Evolutionary conservation across 2,113 vertebrate species (phyloP), one percentile per base, ranked within the genome.

Genomic region (Charadrius vociferus): DNA sequence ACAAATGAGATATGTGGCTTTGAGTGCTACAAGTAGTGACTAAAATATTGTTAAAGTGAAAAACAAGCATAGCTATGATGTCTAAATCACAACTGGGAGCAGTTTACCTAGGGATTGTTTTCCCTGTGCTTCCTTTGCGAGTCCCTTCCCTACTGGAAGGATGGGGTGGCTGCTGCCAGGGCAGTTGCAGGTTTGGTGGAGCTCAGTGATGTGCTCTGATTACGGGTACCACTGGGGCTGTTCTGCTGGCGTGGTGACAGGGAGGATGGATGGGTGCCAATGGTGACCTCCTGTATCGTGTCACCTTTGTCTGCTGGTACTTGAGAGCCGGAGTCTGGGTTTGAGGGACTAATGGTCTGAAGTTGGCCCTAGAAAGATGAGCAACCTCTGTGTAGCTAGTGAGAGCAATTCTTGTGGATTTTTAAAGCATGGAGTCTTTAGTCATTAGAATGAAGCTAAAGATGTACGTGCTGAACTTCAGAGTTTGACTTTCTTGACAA

Each of bases 311-410:
- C 11, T 30, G 3, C 71, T 27, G 41, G 17, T 12, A 0, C n/a
- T 41, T 16, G 29, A 29, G 24, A 7, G 32, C 16, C 41, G 6
- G 49, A 23, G 72, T 23, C 74, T 56, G 39, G 1, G 6, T 62
- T 15, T 30, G 56, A 19, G 43, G 43, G 37, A 10, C 32, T 22
- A 3, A 8, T 7, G 36, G 45, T 15, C 45, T 14, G 6, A 30
- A 34, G 1, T 23, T 63, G 67, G 49, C 43, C 63, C 36, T 4
- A 0, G 55, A 43, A 47, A 8, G 55, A 10, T 4, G 29, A 9
- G 3, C 36, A 21, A 2, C 6, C 27, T 36, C 45, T 14, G 0
- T 9, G n/a, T 34, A 6, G n/a, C 0, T 67, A 34, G 14, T 39
- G 1, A 16, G 30, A 65, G 27, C 34, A 22, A 3, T 18, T 61